Evolutionary conservation across 2,888 invertebrate genomes (phyloP), one percentile per base, ranked within the genome.

Genomic region (Aromia moschata): DNA sequence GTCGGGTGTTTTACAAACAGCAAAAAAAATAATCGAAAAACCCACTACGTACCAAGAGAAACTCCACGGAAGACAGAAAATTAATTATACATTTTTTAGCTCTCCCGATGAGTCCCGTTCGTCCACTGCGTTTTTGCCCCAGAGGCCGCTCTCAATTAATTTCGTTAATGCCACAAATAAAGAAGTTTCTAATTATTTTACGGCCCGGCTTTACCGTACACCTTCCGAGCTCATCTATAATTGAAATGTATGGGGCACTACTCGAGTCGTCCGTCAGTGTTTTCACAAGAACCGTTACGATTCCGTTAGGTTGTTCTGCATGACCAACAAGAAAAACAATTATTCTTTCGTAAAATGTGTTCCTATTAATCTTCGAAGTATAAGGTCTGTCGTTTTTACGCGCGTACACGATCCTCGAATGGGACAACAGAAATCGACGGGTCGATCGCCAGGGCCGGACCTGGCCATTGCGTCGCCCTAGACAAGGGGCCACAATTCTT

Each of bases 261-360:
- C 33, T 11, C 20, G 15, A n/a, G 38, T n/a, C 15, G 33, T 11
- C 17, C 20, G 49, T 20, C 38, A 49, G 38, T 53, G 41, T 20
- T 53, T 51, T 52, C 43, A 31, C 36, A 11, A 53, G 31, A 12
- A 49, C 49, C 49, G 49, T 49, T 49, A 49, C 49, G 9, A 20
- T 45, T 44, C 54, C 54, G 54, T 54, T 54, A 54, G 15, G 5
- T 20, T 54, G 54, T 54, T 54, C 43, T 54, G 54, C 54, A 54
- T 45, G 45, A 45, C 54, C 62, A 56, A 46, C 45, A 46, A 56
- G 46, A 41, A 41, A 45, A 41, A 41, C 51, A 20, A 30, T 49
- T 49, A 25, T 25, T 25, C 38, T 25, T 49, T n/a, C 12, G 38
- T 15, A 14, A 49, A 49, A 49, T 49, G 20, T 3, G 17, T 4